Evolutionary conservation across 2,113 vertebrate species (phyloP).

Genomic region (Elaphurus davidianus): DNA sequence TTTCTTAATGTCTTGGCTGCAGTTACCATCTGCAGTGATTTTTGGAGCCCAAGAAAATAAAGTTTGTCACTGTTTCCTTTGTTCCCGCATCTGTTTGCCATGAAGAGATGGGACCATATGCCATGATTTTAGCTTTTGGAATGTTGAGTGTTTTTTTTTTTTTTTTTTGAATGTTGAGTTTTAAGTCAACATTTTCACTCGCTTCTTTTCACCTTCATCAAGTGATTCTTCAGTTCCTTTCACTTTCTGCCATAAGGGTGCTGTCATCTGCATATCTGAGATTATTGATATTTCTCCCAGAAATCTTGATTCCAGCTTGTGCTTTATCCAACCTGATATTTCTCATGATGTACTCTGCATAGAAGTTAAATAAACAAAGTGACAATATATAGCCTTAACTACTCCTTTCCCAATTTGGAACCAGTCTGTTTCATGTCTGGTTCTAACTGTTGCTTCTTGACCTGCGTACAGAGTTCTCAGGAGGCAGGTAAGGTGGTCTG

Average conservation of each 20-base stretch:
- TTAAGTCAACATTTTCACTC: background rate
- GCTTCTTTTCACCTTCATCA: background rate
- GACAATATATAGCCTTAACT: background rate
- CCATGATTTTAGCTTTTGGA: background rate
- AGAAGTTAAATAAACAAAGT: background rate
- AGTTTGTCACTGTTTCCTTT: background rate
- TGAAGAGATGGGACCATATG: background rate
- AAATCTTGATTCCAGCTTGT: background rate
- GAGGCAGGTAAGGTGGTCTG: background rate
- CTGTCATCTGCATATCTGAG: background rate
- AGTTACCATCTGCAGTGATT: background rate
- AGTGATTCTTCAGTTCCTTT: background rate
- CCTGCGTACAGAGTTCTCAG: background rate
- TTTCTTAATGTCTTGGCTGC: background rate
- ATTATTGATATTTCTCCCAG: background rate
- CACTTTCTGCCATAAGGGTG: background rate
- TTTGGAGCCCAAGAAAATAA: background rate
- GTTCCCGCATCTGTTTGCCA: accelerated
- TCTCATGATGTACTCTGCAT: background rate
- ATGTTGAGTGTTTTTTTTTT: background rate
- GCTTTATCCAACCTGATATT: background rate
- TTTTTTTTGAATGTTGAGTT: background rate
- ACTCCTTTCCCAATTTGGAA: background rate
- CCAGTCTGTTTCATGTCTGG: background rate
- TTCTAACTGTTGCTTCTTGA: background rate